Base-by-base conservation (phyloP, 2,797 vertebrate species). In the Ceryle rudis region DNA sequence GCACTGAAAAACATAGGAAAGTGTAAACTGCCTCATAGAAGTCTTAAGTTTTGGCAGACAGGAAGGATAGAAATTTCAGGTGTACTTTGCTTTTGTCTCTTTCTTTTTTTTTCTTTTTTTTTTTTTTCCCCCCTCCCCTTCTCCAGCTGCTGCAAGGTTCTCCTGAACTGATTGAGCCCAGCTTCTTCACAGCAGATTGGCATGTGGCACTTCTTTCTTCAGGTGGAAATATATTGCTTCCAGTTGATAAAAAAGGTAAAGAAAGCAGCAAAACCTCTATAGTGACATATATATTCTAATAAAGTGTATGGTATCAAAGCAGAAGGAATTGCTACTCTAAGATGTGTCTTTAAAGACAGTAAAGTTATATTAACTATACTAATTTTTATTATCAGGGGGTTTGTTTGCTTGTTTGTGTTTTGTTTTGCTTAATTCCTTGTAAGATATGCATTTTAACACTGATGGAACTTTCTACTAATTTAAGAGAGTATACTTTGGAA, bases 91-190 rank as follows among this genome's bases (percentile, higher is more conserved):
- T 31, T 39, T 46, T 31, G n/a, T 46, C 1, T 18, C 5, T 44
- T 41, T 4, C 18, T 2, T 12, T 16, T 23, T 22, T 29, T 3
- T 22, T 1, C 10, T 16, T 23, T 22, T 29, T 29, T 19, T 35
- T 29, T 8, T 6, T 25, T 54, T 33, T 16, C 13, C 12, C 47
- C 47, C 26, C 26, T 28, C 26, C 13, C 3, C 4, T 41, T 25
- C 2, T 11, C 6, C 79, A 99, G 99, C 96, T 99, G 55, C 97
- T 99, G 66, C 98, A 99, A 95, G 98, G 98, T 25, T 99, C 99
- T 79, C 97, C 98, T 83, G 98, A 99, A 80, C 23, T 98, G 20
- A 97, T 99, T 81, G 99, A 99, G 78, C 92, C 96, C 8, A 98
- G 31, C 65, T 98, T 97, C 42, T 90, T 98, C 64, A 97, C 96